Conservation (phyloP, 2,113 vertebrate species). For the Thermophis baileyi region DNA sequence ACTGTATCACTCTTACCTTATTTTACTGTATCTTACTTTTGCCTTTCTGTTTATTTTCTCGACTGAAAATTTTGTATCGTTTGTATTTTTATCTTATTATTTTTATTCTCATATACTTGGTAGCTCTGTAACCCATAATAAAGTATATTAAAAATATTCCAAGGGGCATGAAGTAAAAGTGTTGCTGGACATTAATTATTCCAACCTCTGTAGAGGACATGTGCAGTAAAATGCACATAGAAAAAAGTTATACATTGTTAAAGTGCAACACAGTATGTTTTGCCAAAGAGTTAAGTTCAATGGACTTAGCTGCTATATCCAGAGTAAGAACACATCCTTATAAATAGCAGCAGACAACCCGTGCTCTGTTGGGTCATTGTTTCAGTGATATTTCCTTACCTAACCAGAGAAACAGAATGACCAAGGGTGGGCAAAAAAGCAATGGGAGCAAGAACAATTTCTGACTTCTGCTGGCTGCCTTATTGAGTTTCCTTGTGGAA, state of each 20-base stretch:
- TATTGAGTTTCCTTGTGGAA: neutral
- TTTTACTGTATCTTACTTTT: neutral
- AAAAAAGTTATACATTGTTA: neutral
- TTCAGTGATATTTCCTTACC: neutral
- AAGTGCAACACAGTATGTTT: neutral
- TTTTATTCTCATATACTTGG: neutral
- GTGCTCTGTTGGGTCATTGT: neutral
- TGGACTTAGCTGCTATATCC: neutral
- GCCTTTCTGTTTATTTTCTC: neutral
- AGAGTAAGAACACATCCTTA: neutral
- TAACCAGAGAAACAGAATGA: neutral
- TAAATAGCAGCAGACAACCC: neutral
- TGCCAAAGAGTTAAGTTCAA: neutral
- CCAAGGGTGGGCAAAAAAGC: neutral
- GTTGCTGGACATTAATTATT: neutral
- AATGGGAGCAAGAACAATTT: neutral
- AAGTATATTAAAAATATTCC: neutral
- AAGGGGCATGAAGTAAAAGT: neutral
- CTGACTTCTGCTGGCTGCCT: neutral
- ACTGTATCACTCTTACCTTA: neutral
- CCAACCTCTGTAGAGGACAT: neutral
- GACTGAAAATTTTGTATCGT: neutral
- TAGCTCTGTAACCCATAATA: neutral
- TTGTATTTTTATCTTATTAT: neutral
- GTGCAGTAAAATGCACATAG: neutral